These are phyloP conservation scores for Odobenus rosmarus DNA, from an alignment of 2,113 vertebrate species.

Conservation along the genomic window DNA sequence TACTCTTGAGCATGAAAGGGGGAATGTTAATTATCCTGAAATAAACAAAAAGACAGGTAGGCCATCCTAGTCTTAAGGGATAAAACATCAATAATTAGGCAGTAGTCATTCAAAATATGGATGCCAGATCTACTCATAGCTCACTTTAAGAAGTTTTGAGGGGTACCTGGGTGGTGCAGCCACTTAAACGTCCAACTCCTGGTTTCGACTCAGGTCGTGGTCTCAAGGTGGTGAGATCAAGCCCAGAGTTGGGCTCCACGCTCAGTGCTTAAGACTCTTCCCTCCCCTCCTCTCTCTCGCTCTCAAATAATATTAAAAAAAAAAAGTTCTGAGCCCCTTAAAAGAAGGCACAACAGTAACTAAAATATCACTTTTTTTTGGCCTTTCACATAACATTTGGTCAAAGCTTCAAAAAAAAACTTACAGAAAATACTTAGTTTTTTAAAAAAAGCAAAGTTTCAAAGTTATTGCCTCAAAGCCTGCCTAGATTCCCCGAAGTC, in stretches of 20 bases:
- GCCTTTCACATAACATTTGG: not conserved
- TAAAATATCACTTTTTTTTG: not conserved
- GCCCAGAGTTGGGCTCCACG: no score
- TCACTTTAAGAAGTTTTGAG: not conserved
- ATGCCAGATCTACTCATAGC: not conserved
- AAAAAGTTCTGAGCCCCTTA: not conserved
- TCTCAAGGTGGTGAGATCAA: not conserved
- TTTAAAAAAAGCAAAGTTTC: not conserved
- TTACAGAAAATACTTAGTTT: not conserved
- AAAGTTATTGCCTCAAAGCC: slow-evolving; percentile 32
- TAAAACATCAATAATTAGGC: not conserved
- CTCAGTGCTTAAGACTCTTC: no score
- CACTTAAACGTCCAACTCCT: not conserved
- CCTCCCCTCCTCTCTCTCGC: no score
- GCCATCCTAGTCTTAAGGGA: not conserved
- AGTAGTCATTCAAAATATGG: not conserved
- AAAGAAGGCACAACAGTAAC: not conserved
- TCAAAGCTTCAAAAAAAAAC: not conserved
- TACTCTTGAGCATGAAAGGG: not conserved
- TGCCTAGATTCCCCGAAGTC: not conserved
- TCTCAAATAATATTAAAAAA: not conserved
- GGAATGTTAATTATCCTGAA: not conserved
- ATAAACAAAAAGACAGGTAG: not conserved
- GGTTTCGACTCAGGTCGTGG: not conserved
- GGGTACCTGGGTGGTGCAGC: not conserved